phyloP scores from a whole-genome alignment of 2,888 invertebrate genomes.

The Hyposoter dolosus region DNA sequence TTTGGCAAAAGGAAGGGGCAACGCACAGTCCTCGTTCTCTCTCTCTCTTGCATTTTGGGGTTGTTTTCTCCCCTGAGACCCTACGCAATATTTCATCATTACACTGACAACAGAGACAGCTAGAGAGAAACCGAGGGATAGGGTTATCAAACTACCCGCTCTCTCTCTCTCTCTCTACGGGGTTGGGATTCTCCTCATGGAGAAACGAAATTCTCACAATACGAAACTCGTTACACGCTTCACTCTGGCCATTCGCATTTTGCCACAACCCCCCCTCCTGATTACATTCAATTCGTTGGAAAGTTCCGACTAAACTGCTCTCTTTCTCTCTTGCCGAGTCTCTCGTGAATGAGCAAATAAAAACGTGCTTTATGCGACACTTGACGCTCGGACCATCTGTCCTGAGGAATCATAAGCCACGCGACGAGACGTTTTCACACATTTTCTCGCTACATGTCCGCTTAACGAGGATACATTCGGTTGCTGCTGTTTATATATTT shows the following conservation, averaged over 20 bases:
- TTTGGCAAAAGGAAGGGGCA: conserved; percentile 65
- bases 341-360: conserved; percentile 72
- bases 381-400: conserved; percentile 81
- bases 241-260: conserved; percentile 63
- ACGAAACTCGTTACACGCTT: conserved; percentile 82
- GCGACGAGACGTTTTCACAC: conserved; percentile 11
- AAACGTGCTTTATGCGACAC: conserved; percentile 82
- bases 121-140: conserved; percentile 72
- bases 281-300: conserved; percentile 83
- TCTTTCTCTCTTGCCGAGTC: background rate
- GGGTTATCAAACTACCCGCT: conserved; percentile 79
- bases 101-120: conserved; percentile 78
- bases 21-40: conserved; percentile 20
- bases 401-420: conserved; percentile 56
- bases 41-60: conserved; percentile 21
- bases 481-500: conserved; percentile 32
- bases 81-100: conserved; percentile 84
- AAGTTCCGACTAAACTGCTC: conserved; percentile 68
- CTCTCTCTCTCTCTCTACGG: conserved; percentile 36
- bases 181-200: conserved; percentile 56
- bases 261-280: conserved; percentile 46
- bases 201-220: conserved; percentile 65
- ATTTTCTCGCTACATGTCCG: conserved; percentile 18
- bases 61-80: conserved; percentile 70
- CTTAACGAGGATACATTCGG: background rate